Evolutionary conservation across 2,113 vertebrate genomes (phyloP), one percentile per base, ranked within the genome.

Genomic region (Dicerorhinus sumatrensis): DNA sequence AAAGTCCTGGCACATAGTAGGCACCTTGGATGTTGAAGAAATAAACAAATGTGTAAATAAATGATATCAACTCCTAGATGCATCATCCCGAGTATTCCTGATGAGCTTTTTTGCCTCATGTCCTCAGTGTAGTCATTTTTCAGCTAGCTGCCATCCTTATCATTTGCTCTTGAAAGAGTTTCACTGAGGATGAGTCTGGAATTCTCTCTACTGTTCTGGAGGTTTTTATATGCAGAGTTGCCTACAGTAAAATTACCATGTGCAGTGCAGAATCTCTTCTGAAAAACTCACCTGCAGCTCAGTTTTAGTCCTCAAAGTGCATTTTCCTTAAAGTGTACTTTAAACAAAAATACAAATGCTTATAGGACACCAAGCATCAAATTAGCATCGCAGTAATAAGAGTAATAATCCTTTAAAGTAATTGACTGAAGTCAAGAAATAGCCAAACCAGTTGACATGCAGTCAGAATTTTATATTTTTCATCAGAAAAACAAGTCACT

Each of bases 401-500:
- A 86, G 93, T 75, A 94, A 94, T 70, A 83, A 56, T 95, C 46
- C 18, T 87, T 93, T 76, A 76, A 96, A 89, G 18, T 56, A 86
- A 93, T 3, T 83, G 60, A 93, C 12, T 93, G 27, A 93, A 87
- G 33, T 75, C 54, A 75, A 93, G 51, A 94, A 96, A 93, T 31
- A 92, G 82, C 39, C 31, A 48, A 92, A 83, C 31, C 48, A 84
- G 56, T 81, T 95, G 89, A 93, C 58, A 80, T 25, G 27, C 36
- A 48, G 51, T 91, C 31, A 46, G 65, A 97, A 95, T 94, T 97
- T 83, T 83, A 46, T 93, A 93, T 65, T 98, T 98, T 96, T 95
- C 92, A 81, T 89, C 86, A 97, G 69, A 89, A 94, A 97, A 96
- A 92, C 85, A 96, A 96, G 95, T 97, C 54, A 42, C 86, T 93